These are phyloP conservation scores for Diadema setosum DNA, from an alignment of 35 echinoderm and acorn worm species.

Conservation along the genomic window DNA sequence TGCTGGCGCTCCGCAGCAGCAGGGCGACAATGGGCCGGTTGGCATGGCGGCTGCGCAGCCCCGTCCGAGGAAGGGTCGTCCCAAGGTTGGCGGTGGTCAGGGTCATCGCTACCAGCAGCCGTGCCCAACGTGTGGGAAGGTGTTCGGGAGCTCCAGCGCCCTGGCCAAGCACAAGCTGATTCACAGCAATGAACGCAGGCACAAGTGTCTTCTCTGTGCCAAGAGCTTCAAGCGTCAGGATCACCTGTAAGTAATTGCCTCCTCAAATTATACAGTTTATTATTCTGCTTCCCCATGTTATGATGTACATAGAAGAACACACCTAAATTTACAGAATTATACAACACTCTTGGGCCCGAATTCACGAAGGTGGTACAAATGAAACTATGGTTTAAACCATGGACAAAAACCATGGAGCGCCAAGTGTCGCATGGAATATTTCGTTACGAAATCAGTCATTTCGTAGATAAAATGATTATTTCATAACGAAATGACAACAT, in stretches of 20 bases:
- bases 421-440: too few relatives aligned
- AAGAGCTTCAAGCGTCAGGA: slow-evolving; percentile 99
- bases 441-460: too few relatives aligned
- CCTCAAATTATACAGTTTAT: too few relatives aligned
- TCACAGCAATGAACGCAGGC: slow-evolving; percentile 92
- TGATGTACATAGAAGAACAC: too few relatives aligned
- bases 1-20: not conserved
- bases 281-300: too few relatives aligned
- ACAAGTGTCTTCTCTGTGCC: slow-evolving; percentile 90
- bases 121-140: slow-evolving; percentile 83
- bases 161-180: slow-evolving; percentile 98
- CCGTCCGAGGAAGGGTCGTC: slow-evolving; percentile 66
- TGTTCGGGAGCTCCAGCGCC: slow-evolving; percentile 97
- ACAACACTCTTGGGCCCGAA: too few relatives aligned
- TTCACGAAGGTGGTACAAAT: too few relatives aligned
- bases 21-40: not conserved
- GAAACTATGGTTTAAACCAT: too few relatives aligned
- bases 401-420: too few relatives aligned
- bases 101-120: slow-evolving; percentile 92
- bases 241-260: slow-evolving; percentile 94
- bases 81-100: slow-evolving; percentile 40
- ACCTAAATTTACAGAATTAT: too few relatives aligned
- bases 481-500: too few relatives aligned
- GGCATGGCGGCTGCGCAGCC: not conserved
- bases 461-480: too few relatives aligned